Base-by-base conservation (phyloP, 2,797 vertebrate genomes). In the Gastrophryne carolinensis region DNA sequence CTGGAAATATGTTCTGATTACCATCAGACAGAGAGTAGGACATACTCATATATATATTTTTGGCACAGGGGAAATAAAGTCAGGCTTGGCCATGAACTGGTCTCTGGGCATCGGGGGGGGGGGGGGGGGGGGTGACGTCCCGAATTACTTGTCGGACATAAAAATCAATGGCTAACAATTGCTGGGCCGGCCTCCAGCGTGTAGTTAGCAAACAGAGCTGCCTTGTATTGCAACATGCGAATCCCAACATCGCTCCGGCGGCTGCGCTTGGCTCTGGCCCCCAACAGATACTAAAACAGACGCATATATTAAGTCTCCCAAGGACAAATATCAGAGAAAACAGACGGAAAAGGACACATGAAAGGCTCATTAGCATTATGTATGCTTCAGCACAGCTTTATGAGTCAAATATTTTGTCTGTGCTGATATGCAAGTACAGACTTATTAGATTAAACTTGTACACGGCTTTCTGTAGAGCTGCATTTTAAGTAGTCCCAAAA, bases 91-190 rank as follows among this genome's bases (percentile, higher is more conserved):
- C 58, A 57, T 57, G 34, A 10, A 35, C 62, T 35, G 30, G 26
- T 57, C 61, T 44, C 35, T n/a, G 15, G 26, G 21, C 57, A 29
- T 35, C 58, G 24, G 12, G 26, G 21, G 49, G 17, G 53, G 58
- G 24, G 12, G 26, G 21, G 49, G 17, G 53, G 58, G 44, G 19
- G 52, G 56, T 26, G 34, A 53, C 41, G 60, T 60, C 65, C 72
- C 19, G 12, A 26, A 53, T 39, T 29, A 44, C 54, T 67, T 60
- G 63, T 60, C 50, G 32, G 54, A 67, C 63, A 61, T 52, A 68
- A 75, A 75, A 68, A 75, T 67, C 63, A 75, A 75, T 75, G 24
- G 24, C 52, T 66, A 32, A 58, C 62, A 74, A 49, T 35, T 54
- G 72, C 26, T 66, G 30, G 52, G 32, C 34, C 17, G 2, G 21